Base-by-base conservation (phyloP, 2,797 vertebrate species). In the Decapterus maruadsi region DNA sequence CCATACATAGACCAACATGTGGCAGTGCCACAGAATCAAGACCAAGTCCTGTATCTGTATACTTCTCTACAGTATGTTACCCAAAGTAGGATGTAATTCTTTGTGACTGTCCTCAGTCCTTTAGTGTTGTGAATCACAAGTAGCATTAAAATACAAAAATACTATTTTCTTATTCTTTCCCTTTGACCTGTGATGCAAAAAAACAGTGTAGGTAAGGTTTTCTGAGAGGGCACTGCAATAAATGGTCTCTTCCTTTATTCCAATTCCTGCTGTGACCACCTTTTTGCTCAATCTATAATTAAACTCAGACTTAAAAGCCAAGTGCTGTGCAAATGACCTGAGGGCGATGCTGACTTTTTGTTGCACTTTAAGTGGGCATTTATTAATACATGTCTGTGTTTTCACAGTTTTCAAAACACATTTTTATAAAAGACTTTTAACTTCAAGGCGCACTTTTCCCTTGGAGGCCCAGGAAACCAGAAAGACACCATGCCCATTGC, bases 281-380 rank as follows among this genome's bases (percentile, higher is more conserved):
- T 80, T 79, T 85, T 82, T 85, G 64, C 63, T 74, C 72, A 85
- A 81, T 93, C 64, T 82, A 86, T 93, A 91, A 94, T 94, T 94
- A 90, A 91, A 93, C 77, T 67, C 68, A 59, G 86, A 91, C 82
- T 79, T 86, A 80, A 83, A 87, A 90, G 85, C 75, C 61, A 72
- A 90, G 68, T 85, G 78, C 68, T 89, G 88, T 85, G 73, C 84
- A 91, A 90, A 92, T 46, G 72, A 84, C 91, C 90, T 40, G 13
- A 81, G 86, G 90, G 85, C 77, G 60, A 77, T 75, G 72, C 72
- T 85, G 85, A 85, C 84, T 91, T 89, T 90, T 88, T 85, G 62
- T 87, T 86, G 78, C 77, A 77, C 87, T 88, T 81, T 77, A 91
- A 89, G 75, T 82, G 75, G 83, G 65, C 77, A 81, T 87, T 92